Evolutionary conservation across 2,888 invertebrate genomes (phyloP).

Genomic region (Pandemis cinnamomeana): DNA sequence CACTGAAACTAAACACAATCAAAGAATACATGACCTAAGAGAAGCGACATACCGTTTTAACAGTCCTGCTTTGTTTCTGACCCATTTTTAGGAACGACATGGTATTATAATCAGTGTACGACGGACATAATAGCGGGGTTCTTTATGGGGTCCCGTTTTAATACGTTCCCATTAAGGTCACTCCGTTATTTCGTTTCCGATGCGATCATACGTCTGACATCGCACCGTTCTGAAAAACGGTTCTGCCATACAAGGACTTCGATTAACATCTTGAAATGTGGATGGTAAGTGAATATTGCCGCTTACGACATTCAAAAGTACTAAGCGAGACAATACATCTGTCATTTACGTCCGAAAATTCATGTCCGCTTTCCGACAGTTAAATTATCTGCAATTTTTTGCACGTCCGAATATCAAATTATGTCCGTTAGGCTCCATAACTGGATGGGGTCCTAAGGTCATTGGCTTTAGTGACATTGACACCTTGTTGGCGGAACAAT

Average conservation of each 20-base stretch:
- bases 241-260: neutral
- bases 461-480: neutral
- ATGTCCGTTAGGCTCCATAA: conserved; percentile 22
- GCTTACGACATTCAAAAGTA: neutral
- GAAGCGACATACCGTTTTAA: neutral
- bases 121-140: conserved; percentile 4
- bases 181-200: conserved; percentile 22
- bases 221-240: conserved; percentile 14
- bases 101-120: conserved; percentile 4
- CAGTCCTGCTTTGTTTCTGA: neutral
- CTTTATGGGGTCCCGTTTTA: conserved; percentile 30
- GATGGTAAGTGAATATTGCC: too few relatives aligned
- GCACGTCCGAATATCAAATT: neutral
- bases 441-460: conserved; percentile 11
- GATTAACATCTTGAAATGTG: neutral
- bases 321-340: neutral
- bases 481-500: conserved; percentile 23
- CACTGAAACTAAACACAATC: neutral
- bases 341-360: neutral
- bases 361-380: neutral
- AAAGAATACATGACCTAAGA: neutral
- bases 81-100: conserved; percentile 6
- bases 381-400: conserved; percentile 10
- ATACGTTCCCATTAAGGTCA: conserved; percentile 30
- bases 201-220: conserved; percentile 9